Conservation (phyloP, 1,140 invertebrate genomes). For the Calephelis virginiensis region DNA sequence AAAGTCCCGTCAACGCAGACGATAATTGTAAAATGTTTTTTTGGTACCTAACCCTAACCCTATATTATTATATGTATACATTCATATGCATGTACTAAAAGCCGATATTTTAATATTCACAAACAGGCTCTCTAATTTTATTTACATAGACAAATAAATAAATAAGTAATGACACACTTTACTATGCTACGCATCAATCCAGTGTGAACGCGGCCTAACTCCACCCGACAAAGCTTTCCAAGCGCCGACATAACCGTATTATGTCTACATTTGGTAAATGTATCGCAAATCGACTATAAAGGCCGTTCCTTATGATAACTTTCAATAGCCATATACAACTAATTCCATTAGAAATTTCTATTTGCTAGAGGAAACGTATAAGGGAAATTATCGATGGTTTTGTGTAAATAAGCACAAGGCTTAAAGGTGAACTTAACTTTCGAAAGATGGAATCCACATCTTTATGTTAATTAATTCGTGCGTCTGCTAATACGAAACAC, state of each 20-base stretch:
- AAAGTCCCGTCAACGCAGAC: too few species aligned
- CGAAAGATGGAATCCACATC: too few species aligned
- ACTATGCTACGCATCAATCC: not conserved
- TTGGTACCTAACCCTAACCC: too few species aligned
- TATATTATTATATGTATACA: too few species aligned
- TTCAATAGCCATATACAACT: conserved; percentile 29
- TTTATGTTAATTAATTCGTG: too few species aligned
- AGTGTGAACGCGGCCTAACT: not conserved
- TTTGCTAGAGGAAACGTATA: not conserved
- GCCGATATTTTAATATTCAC: too few species aligned
- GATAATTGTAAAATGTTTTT: too few species aligned
- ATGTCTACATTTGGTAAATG: conserved; percentile 33
- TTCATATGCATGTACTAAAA: too few species aligned
- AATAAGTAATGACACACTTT: not conserved
- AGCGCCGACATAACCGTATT: conserved; percentile 27
- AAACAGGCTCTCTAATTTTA: too few species aligned
- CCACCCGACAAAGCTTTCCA: conserved; percentile 31
- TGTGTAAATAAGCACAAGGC: not conserved
- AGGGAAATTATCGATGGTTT: not conserved
- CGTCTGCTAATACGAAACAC: too few species aligned
- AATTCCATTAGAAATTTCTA: conserved; percentile 33
- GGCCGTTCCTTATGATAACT: conserved; percentile 36
- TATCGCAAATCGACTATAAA: conserved; percentile 33
- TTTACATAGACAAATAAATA: too few species aligned
- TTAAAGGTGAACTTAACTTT: too few species aligned